phyloP scores from a whole-genome alignment of 2,113 vertebrate genomes.

The Empidonax alnorum region DNA sequence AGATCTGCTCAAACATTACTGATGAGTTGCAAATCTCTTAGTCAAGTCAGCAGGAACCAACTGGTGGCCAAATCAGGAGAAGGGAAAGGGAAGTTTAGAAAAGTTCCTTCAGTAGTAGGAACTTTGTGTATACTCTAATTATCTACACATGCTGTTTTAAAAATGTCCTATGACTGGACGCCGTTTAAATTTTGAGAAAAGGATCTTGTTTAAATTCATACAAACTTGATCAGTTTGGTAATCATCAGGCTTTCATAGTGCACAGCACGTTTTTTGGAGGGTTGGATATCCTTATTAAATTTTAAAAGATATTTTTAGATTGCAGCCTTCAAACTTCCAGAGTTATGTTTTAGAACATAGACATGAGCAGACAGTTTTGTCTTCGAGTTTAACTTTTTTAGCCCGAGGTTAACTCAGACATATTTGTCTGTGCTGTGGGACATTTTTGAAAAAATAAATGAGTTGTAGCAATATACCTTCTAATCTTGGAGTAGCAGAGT shows the following conservation, averaged over 20 bases:
- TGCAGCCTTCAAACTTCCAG: conserved; percentile 19
- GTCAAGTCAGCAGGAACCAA: neutral
- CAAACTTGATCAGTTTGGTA: neutral
- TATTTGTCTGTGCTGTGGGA: neutral
- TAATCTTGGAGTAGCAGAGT: neutral
- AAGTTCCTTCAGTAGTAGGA: neutral
- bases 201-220: neutral
- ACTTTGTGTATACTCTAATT: neutral
- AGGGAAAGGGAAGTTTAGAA: neutral
- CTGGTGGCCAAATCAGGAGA: neutral
- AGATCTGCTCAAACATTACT: neutral
- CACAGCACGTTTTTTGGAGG: neutral
- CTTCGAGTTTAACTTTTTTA: conserved; percentile 35
- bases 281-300: neutral
- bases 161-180: neutral
- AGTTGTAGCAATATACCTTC: neutral
- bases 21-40: neutral
- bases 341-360: conserved; percentile 13
- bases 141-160: neutral
- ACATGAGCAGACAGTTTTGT: neutral
- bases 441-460: conserved; percentile 20
- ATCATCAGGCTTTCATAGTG: neutral
- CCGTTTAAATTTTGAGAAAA: neutral
- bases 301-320: conserved; percentile 41
- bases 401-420: neutral